Evolutionary conservation across 2,797 vertebrate species (phyloP).

Genomic region (Cirrhinus molitorella): DNA sequence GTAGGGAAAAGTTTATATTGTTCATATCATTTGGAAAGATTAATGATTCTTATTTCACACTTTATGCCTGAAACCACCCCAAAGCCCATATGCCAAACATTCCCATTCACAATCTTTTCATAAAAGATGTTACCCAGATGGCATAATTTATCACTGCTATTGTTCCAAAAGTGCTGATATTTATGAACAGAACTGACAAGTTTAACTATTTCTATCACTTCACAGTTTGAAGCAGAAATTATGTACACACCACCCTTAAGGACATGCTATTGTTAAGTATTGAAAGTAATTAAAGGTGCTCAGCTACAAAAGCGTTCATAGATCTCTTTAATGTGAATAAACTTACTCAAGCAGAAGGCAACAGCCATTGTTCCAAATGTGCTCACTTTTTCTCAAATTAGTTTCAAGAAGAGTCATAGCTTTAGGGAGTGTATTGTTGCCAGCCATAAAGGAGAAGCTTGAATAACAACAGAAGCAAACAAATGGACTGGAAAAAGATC

Average conservation of each 20-base stretch:
- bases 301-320: constrained; percentile 13
- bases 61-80: neutral
- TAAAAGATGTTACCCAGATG: neutral
- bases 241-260: neutral
- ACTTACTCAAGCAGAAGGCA: neutral
- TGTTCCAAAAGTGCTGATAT: neutral
- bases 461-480: neutral
- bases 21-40: neutral
- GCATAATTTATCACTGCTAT: neutral
- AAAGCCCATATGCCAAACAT: neutral
- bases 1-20: neutral
- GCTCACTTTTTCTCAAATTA: neutral
- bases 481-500: neutral
- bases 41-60: neutral
- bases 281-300: constrained; percentile 6
- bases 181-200: neutral
- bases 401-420: neutral
- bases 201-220: neutral
- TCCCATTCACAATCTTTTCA: neutral
- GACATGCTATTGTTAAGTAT: neutral
- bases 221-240: neutral
- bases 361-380: constrained; percentile 8
- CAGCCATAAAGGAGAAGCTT: constrained; percentile 46
- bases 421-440: constrained; percentile 21
- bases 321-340: constrained; percentile 34